Percentiles rank a stretch among this genome's conserved stretches.
Conservation (phyloP, 2,797 vertebrate species). For the Pangasius krempfi region DNA sequence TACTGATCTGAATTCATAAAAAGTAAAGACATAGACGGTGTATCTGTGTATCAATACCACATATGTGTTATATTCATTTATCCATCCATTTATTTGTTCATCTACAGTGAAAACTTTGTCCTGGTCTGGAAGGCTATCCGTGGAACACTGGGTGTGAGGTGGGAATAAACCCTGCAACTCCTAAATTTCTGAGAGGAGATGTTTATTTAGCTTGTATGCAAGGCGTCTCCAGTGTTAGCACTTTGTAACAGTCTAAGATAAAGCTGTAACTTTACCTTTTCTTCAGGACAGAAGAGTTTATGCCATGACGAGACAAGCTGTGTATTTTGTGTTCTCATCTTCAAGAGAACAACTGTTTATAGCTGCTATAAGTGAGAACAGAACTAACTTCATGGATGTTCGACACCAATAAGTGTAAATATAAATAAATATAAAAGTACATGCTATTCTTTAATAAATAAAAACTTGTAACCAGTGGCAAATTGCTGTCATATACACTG, state of each 20-base stretch:
- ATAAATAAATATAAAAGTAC: background rate
- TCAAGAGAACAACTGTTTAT: background rate
- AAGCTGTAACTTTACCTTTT: no score
- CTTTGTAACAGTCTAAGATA: no score
- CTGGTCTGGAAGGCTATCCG: background rate
- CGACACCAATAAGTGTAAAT: background rate
- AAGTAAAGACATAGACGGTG: background rate
- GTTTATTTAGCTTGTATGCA: no score
- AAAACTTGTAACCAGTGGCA: background rate
- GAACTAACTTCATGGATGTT: no score
- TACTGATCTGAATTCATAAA: constrained; percentile 79
- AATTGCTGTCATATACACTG: background rate
- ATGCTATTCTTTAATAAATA: background rate
- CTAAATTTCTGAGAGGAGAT: no score
- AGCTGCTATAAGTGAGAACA: no score
- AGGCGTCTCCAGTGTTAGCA: no score
- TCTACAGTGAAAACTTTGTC: background rate
- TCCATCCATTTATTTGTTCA: background rate
- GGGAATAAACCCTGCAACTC: no score
- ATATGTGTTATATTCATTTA: background rate
- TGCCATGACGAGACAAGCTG: background rate
- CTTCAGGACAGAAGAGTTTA: background rate
- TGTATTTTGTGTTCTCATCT: background rate
- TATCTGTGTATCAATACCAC: background rate
- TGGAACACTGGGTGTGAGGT: no score